Base-by-base conservation (phyloP, 1,140 invertebrate genomes). In the Pseudoatta argentina region DNA sequence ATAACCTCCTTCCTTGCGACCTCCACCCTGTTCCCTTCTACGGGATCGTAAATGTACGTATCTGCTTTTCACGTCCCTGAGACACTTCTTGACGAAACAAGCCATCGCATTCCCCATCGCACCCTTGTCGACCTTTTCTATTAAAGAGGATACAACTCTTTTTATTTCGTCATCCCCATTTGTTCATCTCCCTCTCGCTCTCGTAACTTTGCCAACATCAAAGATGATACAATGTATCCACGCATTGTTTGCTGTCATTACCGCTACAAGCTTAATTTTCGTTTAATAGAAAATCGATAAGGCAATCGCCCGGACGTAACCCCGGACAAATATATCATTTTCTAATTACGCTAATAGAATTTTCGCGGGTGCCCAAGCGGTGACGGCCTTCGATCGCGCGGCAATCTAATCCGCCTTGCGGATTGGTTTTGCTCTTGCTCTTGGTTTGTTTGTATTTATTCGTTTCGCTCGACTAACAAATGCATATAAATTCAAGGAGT, bases 141-240 rank as follows among this genome's bases (percentile, higher is more conserved):
- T 86, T 66, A 83, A 83, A 83, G 55, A 34, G 24, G 57, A 61
- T 16, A 14, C 48, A 24, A 55, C 27, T 44, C 30, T 69, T 39
- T 69, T 69, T 21, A 6, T 34, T 12, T 39, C 30, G 27, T 18
- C 64, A 69, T 18, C 12, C 21, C 48, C 7, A 44, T 34, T 18
- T 16, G 10, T 51, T 51, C 21, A 16, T 24, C 24, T 34, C 18
- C 2, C 27, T 55, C n/a, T 14, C 34, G 1, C 7, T 66, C 12
- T 66, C 8, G 21, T 39, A 24, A 57, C 39, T 69, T 81, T 16
- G 1, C 8, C 21, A 24, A 78, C 44, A 24, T 48, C 27, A n/a
- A 69, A 69, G 77, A 14, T 21, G 73, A 14, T 51, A 24, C 12
- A 39, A 57, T 55, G 10, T 24, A 57, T 10, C 10, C 21, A 7